A percentile compares a stretch with the other conserved stretches of the same genome.
Evolutionary conservation across 2,888 invertebrate species (phyloP).

Genomic region (Camptogramma bilineatum): DNA sequence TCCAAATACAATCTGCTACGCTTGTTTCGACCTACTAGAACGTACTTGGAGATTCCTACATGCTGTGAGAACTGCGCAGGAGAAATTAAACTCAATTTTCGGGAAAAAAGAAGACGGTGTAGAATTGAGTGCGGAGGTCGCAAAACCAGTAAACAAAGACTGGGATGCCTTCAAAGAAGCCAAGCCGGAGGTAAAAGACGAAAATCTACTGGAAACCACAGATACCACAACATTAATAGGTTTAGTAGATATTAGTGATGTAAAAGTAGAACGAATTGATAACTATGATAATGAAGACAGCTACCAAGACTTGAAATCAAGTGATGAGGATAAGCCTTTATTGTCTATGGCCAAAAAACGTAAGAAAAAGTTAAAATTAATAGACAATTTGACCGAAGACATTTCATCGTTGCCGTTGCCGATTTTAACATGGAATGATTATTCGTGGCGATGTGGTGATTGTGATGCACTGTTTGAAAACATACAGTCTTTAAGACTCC

Average conservation of each 20-base stretch:
- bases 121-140: constrained; percentile 43
- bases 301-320: constrained; percentile 52
- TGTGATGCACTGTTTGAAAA: constrained; percentile 77
- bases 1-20: constrained; percentile 75
- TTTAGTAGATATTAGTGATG: constrained; percentile 38
- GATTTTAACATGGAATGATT: constrained; percentile 68
- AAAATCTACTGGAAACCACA: constrained; percentile 47
- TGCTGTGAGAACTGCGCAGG: constrained; percentile 69
- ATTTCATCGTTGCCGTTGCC: constrained; percentile 36
- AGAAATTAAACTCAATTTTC: constrained; percentile 63
- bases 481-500: constrained; percentile 67
- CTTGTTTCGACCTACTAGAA: constrained; percentile 76
- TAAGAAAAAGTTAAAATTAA: constrained; percentile 53
- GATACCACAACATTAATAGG: constrained; percentile 54
- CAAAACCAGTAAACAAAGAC: constrained; percentile 67
- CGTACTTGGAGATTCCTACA: constrained; percentile 75
- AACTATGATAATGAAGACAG: constrained; percentile 53
- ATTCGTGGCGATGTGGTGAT: constrained; percentile 70
- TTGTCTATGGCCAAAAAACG: constrained; percentile 51
- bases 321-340: constrained; percentile 71
- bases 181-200: constrained; percentile 64
- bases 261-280: constrained; percentile 59
- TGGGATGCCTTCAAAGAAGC: constrained; percentile 69
- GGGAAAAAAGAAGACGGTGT: constrained; percentile 44
- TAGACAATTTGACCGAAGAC: constrained; percentile 42